Evolutionary conservation across 2,888 invertebrate species (phyloP).

Genomic region (Sminthurinus aureus): DNA sequence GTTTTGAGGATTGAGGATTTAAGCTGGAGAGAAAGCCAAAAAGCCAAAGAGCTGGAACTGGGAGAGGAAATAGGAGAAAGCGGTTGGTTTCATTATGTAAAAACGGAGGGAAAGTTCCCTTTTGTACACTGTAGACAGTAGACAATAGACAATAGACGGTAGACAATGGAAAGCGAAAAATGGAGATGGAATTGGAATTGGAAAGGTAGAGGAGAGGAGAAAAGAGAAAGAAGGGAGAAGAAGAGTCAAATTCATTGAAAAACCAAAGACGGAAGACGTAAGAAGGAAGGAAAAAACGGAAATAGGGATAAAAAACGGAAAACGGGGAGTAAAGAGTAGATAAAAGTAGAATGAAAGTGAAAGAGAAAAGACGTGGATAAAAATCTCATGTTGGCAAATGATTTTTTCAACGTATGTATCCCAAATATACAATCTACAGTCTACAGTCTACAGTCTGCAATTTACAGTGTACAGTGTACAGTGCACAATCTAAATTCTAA

Average conservation of each 20-base stretch:
- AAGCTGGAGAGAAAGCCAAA: no score
- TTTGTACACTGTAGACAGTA: neutral
- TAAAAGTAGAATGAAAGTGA: constrained; percentile 13
- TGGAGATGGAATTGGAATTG: neutral
- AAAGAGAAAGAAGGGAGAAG: neutral
- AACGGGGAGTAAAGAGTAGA: constrained; percentile 2
- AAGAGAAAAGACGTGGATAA: constrained; percentile 14
- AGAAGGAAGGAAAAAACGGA: neutral
- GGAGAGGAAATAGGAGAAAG: neutral
- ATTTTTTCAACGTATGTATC: constrained; percentile 22
- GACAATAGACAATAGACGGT: neutral
- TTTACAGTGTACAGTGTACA: neutral
- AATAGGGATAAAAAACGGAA: neutral
- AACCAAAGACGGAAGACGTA: no score
- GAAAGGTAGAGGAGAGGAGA: neutral
- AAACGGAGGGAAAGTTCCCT: neutral
- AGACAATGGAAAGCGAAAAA: no score
- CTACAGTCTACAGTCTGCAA: neutral
- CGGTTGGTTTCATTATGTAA: neutral
- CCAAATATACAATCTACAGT: neutral
- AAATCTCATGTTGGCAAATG: constrained; percentile 36
- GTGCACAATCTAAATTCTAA: neutral
- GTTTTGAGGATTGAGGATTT: no score
- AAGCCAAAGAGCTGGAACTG: neutral
- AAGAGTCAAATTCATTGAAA: neutral